Conservation (phyloP, 2,888 invertebrate genomes). For the Nasonia oneida region DNA sequence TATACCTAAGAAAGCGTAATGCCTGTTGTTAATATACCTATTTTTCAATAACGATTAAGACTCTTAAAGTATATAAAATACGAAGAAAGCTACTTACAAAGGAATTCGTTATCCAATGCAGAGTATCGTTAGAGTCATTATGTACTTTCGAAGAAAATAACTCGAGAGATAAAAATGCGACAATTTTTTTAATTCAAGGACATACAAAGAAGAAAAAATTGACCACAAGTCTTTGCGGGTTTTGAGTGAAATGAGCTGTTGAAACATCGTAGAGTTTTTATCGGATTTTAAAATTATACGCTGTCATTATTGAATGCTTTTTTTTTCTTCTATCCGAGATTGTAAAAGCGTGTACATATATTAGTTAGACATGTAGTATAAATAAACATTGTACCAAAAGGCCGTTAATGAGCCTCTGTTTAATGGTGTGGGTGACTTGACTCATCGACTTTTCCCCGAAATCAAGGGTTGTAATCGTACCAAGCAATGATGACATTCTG, state of each 20-base stretch:
- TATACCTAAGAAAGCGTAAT: constrained; percentile 57
- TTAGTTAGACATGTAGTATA: constrained; percentile 49
- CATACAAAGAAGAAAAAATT: neutral
- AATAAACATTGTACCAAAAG: constrained; percentile 55
- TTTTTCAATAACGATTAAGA: constrained; percentile 49
- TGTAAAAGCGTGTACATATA: constrained; percentile 59
- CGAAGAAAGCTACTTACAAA: neutral
- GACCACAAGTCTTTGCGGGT: neutral
- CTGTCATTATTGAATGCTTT: constrained; percentile 38
- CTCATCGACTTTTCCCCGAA: constrained; percentile 39
- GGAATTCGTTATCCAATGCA: neutral
- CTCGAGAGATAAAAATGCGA: neutral
- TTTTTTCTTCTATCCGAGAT: neutral
- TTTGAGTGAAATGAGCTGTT: neutral
- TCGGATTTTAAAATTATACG: constrained; percentile 20
- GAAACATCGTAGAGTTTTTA: neutral
- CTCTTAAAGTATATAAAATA: constrained; percentile 34
- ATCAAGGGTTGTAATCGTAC: constrained; percentile 37
- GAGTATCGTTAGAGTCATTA: neutral
- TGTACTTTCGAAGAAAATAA: neutral
- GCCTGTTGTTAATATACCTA: constrained; percentile 59
- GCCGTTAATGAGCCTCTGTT: constrained; percentile 48
- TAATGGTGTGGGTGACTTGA: constrained; percentile 57
- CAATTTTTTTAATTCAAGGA: neutral
- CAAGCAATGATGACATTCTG: constrained; percentile 32